Evolutionary conservation across 2,113 vertebrate genomes (phyloP).

Genomic region (Spheniscus mendiculus): DNA sequence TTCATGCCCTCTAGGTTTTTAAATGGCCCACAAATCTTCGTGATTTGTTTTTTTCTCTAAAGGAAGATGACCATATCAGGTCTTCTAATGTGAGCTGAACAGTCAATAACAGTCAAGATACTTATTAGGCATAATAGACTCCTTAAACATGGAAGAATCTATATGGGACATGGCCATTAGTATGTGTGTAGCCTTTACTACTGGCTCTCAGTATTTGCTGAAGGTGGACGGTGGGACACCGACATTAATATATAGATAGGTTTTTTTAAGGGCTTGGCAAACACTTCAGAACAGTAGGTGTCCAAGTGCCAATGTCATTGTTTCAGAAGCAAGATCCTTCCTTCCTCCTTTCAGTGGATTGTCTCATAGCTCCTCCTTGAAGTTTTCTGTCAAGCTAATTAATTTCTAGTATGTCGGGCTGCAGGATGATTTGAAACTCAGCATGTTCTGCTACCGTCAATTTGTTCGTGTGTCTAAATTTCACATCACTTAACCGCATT

Average conservation of each 20-base stretch:
- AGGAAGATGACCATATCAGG: conserved; percentile 28
- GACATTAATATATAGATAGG: neutral
- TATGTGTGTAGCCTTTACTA: neutral
- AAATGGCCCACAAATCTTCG: conserved; percentile 69
- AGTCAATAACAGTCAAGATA: neutral
- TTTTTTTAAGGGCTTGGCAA: neutral
- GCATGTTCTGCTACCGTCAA: neutral
- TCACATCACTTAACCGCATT: neutral
- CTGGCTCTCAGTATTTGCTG: neutral
- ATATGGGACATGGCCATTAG: neutral
- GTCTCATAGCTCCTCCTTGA: neutral
- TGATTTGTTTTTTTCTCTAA: conserved; percentile 20
- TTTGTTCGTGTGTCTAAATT: neutral
- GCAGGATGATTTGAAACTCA: neutral
- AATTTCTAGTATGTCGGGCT: neutral
- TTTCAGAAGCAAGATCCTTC: neutral
- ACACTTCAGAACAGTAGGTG: neutral
- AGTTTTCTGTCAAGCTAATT: neutral
- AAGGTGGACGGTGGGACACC: neutral
- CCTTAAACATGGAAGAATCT: neutral
- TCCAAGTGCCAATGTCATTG: neutral
- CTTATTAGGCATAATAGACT: neutral
- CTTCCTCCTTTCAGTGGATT: neutral
- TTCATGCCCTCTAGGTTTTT: conserved; percentile 71
- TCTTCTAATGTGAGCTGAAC: neutral